Base-by-base conservation (phyloP, 2,888 invertebrate genomes). In the Craniophora ligustri region DNA sequence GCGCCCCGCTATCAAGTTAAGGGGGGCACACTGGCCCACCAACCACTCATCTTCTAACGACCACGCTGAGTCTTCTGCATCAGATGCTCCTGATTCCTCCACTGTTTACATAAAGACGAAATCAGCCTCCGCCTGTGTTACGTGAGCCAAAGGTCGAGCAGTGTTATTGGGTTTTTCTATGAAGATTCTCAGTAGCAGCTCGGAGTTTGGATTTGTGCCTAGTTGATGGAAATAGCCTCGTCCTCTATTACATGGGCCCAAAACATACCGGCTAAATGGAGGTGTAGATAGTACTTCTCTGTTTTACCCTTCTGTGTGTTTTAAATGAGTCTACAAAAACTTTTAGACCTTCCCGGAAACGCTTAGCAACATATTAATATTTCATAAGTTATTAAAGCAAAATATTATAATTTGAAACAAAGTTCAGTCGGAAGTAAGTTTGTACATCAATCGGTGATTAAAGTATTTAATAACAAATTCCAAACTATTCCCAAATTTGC, bases 1-100 rank as follows among this genome's bases (percentile, higher is more conserved):
- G 10, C 85, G 76, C 0, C 75, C 54, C 1, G 84, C 79, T n/a
- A 88, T 60, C 46, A 89, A 54, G 54, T 84, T 82, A 7, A 90
- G 75, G 0, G 91, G 92, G 0, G 88, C 82, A 5, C 82, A 78
- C 59, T 82, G 88, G 0, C 83, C 82, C 39, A 88, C 76, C 42
- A 90, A 67, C 86, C 89, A 89, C 70, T 89, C 92, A 58, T 92
- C 91, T 34, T 81, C 85, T 0, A 78, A 42, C 0, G 83, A 79
- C 92, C 92, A 92, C 1, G 78, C 72, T 0, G 72, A 36, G 1
- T 92, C 92, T 50, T 92, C 92, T 0, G 81, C 73, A 35, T 93
- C 92, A 1, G 92, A 93, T 2, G 87, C 75, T 0, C 88, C 87
- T 0, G 92, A 93, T 62, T 92, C 92, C 60, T 91, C 92, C 34